These are phyloP conservation scores for Archocentrus centrarchus DNA, from an alignment of 2,113 vertebrate genomes.

Conservation along the genomic window DNA sequence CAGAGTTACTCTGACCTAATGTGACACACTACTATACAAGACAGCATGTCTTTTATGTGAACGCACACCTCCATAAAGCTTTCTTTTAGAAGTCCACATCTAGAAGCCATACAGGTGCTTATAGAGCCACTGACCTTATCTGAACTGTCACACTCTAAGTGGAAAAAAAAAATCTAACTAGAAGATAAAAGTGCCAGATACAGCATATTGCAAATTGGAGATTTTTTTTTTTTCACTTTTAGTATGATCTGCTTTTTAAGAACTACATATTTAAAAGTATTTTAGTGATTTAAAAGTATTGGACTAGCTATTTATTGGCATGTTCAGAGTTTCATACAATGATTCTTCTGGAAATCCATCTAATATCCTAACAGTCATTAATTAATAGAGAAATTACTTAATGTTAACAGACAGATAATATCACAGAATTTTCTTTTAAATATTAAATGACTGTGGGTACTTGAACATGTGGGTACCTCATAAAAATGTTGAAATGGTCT, in stretches of 20 bases:
- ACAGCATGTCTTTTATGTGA: background rate
- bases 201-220: background rate
- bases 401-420: background rate
- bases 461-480: background rate
- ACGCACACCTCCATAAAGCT: background rate
- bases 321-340: background rate
- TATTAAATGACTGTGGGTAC: too few species aligned
- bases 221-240: background rate
- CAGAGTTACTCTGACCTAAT: conserved; percentile 29
- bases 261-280: background rate
- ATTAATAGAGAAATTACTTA: background rate
- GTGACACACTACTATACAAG: background rate
- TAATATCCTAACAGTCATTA: background rate
- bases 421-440: too few species aligned
- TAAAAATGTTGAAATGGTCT: background rate
- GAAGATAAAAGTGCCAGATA: background rate
- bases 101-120: background rate
- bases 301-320: too few species aligned
- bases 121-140: conserved; percentile 15
- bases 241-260: background rate
- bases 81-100: background rate
- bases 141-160: background rate
- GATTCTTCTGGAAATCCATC: background rate
- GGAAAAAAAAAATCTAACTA: background rate
- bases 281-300: too few species aligned